Conservation (phyloP, 1,140 invertebrate genomes). For the Drosophila pallidifrons region DNA sequence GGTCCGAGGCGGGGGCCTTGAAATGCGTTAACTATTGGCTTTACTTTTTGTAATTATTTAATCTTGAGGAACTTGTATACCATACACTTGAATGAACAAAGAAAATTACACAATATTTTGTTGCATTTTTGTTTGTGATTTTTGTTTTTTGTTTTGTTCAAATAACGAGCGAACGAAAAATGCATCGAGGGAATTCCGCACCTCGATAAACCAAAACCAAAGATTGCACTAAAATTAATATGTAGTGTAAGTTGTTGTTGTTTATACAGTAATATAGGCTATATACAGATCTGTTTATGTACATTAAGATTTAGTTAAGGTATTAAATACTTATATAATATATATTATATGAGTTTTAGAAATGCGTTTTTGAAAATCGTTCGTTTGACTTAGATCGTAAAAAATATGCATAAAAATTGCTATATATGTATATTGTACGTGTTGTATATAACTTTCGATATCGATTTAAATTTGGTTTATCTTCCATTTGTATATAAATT, state of each 20-base stretch:
- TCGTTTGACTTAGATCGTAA: conserved; percentile 39
- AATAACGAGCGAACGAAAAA: conserved; percentile 45
- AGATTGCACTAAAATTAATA: conserved; percentile 79
- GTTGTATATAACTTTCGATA: conserved; percentile 39
- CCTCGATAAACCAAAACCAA: conserved; percentile 56
- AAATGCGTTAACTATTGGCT: conserved; percentile 64
- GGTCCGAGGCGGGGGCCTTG: conserved; percentile 25
- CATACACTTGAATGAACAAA: conserved; percentile 84
- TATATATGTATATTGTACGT: conserved; percentile 35
- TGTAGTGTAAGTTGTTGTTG: conserved; percentile 59
- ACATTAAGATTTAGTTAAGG: conserved; percentile 45
- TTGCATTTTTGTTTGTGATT: conserved; percentile 61
- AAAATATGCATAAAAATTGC: conserved; percentile 76
- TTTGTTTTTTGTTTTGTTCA: conserved; percentile 23
- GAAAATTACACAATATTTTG: conserved; percentile 83
- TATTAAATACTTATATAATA: conserved; percentile 5
- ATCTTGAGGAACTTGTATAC: conserved; percentile 84
- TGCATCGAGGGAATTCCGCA: conserved; percentile 19
- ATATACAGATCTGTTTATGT: conserved; percentile 24
- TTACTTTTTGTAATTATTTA: conserved; percentile 68
- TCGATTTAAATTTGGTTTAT: conserved; percentile 21
- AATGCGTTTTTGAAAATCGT: conserved; percentile 54
- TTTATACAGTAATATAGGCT: conserved; percentile 54
- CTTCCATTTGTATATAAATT: conserved; percentile 78
- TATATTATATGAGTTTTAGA: conserved; percentile 31